phyloP scores from a whole-genome alignment of 2,888 invertebrate species.

The Apodemia hepburni region DNA sequence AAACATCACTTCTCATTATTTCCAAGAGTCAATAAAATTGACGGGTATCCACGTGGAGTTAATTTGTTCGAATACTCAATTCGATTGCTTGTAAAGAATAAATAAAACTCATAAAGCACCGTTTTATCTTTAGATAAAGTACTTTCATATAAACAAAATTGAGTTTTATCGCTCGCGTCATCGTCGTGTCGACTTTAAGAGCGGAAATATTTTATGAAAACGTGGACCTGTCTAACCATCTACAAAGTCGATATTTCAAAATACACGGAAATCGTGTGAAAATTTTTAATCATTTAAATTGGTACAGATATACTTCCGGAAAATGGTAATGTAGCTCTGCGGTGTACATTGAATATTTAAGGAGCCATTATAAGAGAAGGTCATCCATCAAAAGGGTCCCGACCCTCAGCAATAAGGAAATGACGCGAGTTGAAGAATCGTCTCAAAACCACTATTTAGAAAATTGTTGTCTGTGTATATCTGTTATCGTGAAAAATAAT shows the following conservation, averaged over 20 bases:
- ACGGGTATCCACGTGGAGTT: not conserved
- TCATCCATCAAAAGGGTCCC: too few relatives aligned
- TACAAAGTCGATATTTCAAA: not conserved
- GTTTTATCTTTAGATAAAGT: not conserved
- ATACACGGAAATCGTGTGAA: not conserved
- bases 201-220: not conserved
- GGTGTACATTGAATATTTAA: too few relatives aligned
- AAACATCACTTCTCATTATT: not conserved
- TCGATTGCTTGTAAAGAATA: slow-evolving; percentile 9
- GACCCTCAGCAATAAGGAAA: too few relatives aligned
- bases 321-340: too few relatives aligned
- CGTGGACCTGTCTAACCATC: not conserved
- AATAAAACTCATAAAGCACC: slow-evolving; percentile 4
- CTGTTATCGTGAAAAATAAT: too few relatives aligned
- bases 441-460: too few relatives aligned
- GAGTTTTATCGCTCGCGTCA: slow-evolving; percentile 4
- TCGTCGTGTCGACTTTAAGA: not conserved
- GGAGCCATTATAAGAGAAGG: too few relatives aligned
- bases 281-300: too few relatives aligned
- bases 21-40: slow-evolving; percentile 2
- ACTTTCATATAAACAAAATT: slow-evolving; percentile 5
- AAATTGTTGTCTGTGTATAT: too few relatives aligned
- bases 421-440: too few relatives aligned
- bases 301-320: too few relatives aligned
- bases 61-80: slow-evolving; percentile 3